A percentile compares a stretch with the other conserved stretches of the same genome.
phyloP scores from a whole-genome alignment of 37 sponge, comb jelly and placozoan genomes.

The Crambe crambe region DNA sequence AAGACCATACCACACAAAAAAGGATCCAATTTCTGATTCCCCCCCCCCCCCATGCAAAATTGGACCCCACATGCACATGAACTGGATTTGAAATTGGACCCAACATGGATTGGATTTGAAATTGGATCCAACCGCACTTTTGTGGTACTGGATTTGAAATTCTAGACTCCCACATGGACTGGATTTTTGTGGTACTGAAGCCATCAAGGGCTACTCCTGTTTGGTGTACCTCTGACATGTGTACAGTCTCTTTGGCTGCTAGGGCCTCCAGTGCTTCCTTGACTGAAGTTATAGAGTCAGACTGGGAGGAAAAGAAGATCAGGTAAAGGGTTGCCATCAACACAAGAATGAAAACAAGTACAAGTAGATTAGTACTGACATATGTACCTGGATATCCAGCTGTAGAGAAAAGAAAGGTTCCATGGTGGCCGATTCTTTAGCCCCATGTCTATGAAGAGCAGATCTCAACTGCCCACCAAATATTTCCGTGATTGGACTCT shows the following conservation, averaged over 20 bases:
- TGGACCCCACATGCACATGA: no score
- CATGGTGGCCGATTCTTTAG: slow-evolving; percentile 92
- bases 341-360: background rate
- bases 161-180: background rate
- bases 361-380: background rate
- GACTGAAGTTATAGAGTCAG: slow-evolving; percentile 50
- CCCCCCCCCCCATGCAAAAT: no score
- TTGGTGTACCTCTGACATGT: slow-evolving; percentile 39
- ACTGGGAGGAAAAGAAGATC: slow-evolving; percentile 19
- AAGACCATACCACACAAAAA: no score
- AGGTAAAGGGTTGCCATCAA: background rate
- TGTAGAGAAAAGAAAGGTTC: slow-evolving; percentile 97
- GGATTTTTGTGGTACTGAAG: background rate
- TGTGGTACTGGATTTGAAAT: background rate
- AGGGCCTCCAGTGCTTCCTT: slow-evolving; percentile 73
- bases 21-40: no score
- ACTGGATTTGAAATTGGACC: no score
- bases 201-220: background rate
- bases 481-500: slow-evolving; percentile 84
- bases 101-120: no score
- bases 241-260: slow-evolving; percentile 61
- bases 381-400: slow-evolving; percentile 86
- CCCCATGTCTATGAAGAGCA: slow-evolving; percentile 70
- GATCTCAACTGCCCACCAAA: slow-evolving; percentile 92
- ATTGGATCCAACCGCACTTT: no score